Evolutionary conservation across 2,797 vertebrate species (phyloP).

Genomic region (Dromococcyx pavoninus): DNA sequence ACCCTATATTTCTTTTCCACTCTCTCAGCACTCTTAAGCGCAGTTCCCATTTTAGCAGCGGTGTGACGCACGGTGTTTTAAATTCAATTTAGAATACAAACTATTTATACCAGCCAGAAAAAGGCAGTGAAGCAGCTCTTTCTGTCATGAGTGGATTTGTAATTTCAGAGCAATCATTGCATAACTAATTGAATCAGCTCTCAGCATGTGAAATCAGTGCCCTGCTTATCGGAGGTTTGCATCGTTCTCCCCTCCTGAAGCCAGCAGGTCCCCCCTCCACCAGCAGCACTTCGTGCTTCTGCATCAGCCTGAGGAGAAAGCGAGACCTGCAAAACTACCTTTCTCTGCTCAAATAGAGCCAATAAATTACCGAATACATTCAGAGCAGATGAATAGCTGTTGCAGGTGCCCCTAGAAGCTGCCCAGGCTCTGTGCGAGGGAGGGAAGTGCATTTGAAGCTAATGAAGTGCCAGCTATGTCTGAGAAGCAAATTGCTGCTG

Average conservation of each 20-base stretch:
- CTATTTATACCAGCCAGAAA: constrained; percentile 69
- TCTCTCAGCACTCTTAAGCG: background rate
- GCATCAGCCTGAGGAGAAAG: background rate
- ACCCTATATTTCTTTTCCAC: background rate
- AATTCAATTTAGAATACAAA: constrained; percentile 71
- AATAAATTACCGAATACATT: background rate
- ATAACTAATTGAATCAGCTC: constrained; percentile 67
- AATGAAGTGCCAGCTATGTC: constrained; percentile 11
- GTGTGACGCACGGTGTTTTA: constrained; percentile 62
- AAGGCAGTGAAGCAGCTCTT: constrained; percentile 56
- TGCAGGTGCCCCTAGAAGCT: constrained; percentile 1
- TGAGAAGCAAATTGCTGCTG: background rate
- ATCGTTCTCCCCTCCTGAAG: constrained; percentile 29
- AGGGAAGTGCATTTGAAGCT: constrained; percentile 23
- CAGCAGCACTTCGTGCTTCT: background rate
- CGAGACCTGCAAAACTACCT: background rate
- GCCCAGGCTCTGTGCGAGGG: background rate
- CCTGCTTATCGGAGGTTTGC: constrained; percentile 27
- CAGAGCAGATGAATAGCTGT: background rate
- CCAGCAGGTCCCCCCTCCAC: background rate
- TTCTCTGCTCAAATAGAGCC: background rate
- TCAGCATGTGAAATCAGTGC: constrained; percentile 43
- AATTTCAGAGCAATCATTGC: constrained; percentile 58
- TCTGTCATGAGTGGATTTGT: constrained; percentile 64
- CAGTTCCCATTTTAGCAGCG: constrained; percentile 61